Base-by-base conservation (phyloP, 2,797 vertebrate genomes). In the Pangasius krempfi region DNA sequence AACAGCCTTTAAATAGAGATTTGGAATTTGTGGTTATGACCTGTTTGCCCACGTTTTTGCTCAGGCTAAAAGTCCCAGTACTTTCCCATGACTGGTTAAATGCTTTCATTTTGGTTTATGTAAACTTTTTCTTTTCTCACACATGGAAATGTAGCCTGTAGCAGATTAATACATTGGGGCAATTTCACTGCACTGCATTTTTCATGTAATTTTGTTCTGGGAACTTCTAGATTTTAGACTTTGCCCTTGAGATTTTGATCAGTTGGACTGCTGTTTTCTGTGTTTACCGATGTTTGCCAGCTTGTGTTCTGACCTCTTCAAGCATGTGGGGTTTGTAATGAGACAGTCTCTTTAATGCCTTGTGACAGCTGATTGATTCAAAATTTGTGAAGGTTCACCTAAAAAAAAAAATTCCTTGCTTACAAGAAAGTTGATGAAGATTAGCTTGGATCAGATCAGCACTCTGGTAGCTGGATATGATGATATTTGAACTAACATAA, bases 21-120 rank as follows among this genome's bases (percentile, higher is more conserved):
- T 8, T n/a, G 40, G 60, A 83, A 83, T 64, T 64, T 66, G 58
- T 83, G 27, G 7, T 83, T 66, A 6, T 37, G 60, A 68, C 72
- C 25, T 20, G 22, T 66, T 84, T 85, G 9, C 33, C 50, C 30
- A 79, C 47, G 1, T n/a, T n/a, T 52, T 66, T 78, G 22, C 4
- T 44, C 58, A 2, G 54, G 44, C 0, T 47, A 14, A 27, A 75
- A 27, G 6, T 84, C 33, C 12, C 47, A 22, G 47, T 78, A 27
- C 40, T n/a, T 88, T 85, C 60, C 58, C 47, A 78, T 78, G 72
- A 47, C 7, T 5, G 30, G 12, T 54, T 1, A 37, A 78, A 79
- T 66, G 6, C 54, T 66, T 88, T 84, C 33, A 37, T 37, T 70
- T 80, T 52, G 62, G 50, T 52, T 79, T 73, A 66, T 47, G 37